Evolutionary conservation across 1,140 invertebrate genomes (phyloP).

Genomic region (Platorchestia sp.): DNA sequence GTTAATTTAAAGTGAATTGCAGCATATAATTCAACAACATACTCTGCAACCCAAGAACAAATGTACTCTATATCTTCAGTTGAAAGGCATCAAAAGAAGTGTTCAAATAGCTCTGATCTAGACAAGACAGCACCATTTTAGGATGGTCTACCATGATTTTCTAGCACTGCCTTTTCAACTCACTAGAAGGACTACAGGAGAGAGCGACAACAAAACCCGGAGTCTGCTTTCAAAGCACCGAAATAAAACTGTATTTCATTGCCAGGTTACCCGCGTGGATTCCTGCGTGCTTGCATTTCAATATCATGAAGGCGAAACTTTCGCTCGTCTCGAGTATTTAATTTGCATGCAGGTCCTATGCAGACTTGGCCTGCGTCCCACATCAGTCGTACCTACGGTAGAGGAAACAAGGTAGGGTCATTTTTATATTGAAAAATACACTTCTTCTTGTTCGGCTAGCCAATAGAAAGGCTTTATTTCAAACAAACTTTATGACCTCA

Average conservation of each 20-base stretch:
- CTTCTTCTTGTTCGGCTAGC: no score
- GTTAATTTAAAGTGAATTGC: no score
- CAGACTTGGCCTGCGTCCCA: background rate
- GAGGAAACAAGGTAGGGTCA: no score
- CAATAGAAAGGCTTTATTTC: no score
- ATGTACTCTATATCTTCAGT: no score
- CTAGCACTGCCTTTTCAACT: background rate
- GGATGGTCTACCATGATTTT: background rate
- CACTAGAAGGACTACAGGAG: background rate
- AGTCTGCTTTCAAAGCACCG: background rate
- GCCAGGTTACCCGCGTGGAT: background rate
- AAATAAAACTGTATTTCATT: background rate
- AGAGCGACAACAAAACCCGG: background rate
- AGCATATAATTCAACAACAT: no score
- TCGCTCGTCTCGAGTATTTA: background rate
- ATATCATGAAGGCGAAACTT: background rate
- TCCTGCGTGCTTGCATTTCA: background rate
- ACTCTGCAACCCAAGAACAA: no score
- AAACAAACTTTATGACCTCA: no score
- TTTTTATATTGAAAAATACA: no score
- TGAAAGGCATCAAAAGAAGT: background rate
- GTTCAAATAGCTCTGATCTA: background rate
- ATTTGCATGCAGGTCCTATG: background rate
- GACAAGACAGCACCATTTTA: background rate
- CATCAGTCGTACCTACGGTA: background rate